These are phyloP conservation scores for Cotesia vestalis DNA, from an alignment of 1,140 invertebrate genomes.

Conservation along the genomic window DNA sequence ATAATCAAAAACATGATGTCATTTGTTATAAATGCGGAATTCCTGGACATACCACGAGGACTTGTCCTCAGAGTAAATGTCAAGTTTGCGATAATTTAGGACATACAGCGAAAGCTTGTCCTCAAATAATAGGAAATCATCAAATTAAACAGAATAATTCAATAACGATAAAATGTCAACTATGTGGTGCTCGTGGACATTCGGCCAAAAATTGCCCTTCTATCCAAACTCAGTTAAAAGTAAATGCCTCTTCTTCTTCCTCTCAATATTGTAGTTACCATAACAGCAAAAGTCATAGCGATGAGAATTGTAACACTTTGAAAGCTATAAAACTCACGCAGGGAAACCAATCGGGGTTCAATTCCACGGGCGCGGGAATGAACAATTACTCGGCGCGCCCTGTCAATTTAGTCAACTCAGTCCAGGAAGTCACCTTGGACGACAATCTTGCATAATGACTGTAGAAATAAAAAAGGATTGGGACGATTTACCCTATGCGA, in stretches of 20 bases:
- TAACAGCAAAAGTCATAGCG: not conserved
- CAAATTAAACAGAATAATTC: not conserved
- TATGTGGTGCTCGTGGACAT: slow-evolving; percentile 9
- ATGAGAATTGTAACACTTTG: not conserved
- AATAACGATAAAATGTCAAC: not conserved
- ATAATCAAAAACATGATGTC: not conserved
- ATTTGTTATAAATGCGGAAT: slow-evolving; percentile 16
- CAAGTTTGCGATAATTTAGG: slow-evolving; percentile 13
- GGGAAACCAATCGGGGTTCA: not conserved
- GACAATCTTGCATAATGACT: not conserved
- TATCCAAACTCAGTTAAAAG: too few relatives aligned
- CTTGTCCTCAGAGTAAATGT: slow-evolving; percentile 7
- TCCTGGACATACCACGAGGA: slow-evolving; percentile 1
- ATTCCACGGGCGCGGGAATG: not conserved
- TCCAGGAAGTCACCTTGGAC: not conserved
- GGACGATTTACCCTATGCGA: slow-evolving; percentile 6
- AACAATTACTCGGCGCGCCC: not conserved
- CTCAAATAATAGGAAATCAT: not conserved
- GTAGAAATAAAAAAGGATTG: not conserved
- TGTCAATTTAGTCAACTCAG: not conserved
- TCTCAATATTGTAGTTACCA: too few relatives aligned
- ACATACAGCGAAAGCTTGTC: slow-evolving; percentile 19
- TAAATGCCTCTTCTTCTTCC: too few relatives aligned
- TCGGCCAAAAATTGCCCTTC: not conserved
- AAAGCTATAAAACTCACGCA: not conserved